Base-by-base conservation (phyloP, 2,113 vertebrate genomes). In the Lepisosteus oculatus region DNA sequence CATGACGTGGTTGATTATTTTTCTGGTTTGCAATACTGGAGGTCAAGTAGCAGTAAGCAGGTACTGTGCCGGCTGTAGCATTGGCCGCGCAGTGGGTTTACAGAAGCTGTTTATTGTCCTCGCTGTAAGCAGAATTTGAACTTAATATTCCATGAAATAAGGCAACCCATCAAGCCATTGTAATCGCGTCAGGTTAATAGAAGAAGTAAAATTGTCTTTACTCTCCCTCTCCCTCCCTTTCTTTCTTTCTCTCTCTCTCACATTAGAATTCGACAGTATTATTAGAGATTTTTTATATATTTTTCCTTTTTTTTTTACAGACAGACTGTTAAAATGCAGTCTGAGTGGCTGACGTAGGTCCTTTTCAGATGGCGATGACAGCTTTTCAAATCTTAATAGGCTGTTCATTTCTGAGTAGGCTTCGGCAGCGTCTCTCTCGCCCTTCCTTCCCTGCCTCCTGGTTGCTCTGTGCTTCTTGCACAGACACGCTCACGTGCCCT, bases 71-170 rank as follows among this genome's bases (percentile, higher is more conserved):
- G 72, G 67, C 51, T 3, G 68, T 66, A 17, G 67, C 67, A 4
- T 59, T 59, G n/a, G 5, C 5, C 12, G 3, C 5, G 5, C 57
- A 59, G 14, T 59, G n/a, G 14, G 4, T n/a, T 3, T 59, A n/a
- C 57, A 59, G 17, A 29, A 29, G 62, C 62, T 12, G 78, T 88
- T 92, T 89, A 90, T 93, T 91, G 90, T 95, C 91, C 93, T 94
- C 93, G 90, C 86, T 94, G 90, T 92, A 90, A 95, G 94, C 91
- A 87, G 88, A 93, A 95, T 97, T 95, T 94, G 92, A 97, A 96
- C 93, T 94, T 97, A 95, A 96, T 96, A 97, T 96, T 96, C 94
- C 94, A 97, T 96, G 94, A 98, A 99, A 97, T 97, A 96, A 98
- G 88, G 86, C 78, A 73, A 81, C 87, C 85, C 85, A 90, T 90